Base-by-base conservation (phyloP, 2,797 vertebrate species). In the Malacoctenus gilli region DNA sequence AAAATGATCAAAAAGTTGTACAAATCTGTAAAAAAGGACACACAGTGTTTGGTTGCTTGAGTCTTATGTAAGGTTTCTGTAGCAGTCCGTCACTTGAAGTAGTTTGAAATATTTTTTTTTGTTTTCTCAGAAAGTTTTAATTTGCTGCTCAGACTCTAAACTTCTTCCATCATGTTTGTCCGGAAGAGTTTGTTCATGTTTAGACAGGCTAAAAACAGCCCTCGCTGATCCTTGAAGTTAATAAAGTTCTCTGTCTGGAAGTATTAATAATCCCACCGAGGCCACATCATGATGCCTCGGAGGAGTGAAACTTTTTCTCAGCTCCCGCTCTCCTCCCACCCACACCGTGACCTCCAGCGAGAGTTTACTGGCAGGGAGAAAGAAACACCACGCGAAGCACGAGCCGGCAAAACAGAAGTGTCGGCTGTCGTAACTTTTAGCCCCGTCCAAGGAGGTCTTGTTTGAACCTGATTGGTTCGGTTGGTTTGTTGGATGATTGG, bases 251-350 rank as follows among this genome's bases (percentile, higher is more conserved):
- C 18, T 0, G 5, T 28, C 5, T 6, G 28, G 4, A 6, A 5
- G 35, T 37, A 15, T 64, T 32, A 60, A 49, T 42, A 46, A 53
- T 53, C 13, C 25, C 16, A 20, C 47, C 15, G 5, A 35, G 13
- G 36, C 37, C 18, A 19, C 2, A 34, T 43, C n/a, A 47, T 42
- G 3, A 32, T 40, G 40, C 46, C 49, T 43, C 6, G 3, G 10
- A 49, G 18, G 21, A 39, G 18, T 11, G 34, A 42, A 60, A 63
- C 37, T 41, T 60, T 67, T 57, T 23, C 43, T n/a, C 47, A 59
- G 21, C 44, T 66, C n/a, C n/a, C n/a, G n/a, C n/a, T n/a, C n/a
- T n/a, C n/a, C 9, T 28, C 2, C 53, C 52, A 16, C 66, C 68
- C 25, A 74, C 48, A 51, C 2, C 22, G 13, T 18, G 21, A 23